These are phyloP conservation scores for Rafetus swinhoei DNA, from an alignment of 2,113 vertebrate species.

Conservation along the genomic window DNA sequence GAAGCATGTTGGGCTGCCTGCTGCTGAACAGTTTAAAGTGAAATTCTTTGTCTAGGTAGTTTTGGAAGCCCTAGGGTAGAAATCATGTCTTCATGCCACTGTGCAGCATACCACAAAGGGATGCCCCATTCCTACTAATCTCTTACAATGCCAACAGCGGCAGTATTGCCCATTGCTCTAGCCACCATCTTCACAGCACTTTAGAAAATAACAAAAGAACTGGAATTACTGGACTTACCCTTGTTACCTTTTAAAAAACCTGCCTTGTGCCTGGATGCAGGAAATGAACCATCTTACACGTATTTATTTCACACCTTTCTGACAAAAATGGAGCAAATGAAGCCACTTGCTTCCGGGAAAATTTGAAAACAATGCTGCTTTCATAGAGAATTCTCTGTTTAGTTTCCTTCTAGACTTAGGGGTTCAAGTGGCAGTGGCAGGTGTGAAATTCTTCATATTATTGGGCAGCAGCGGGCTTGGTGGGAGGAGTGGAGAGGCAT, in stretches of 20 bases:
- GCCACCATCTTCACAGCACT: neutral
- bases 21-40: neutral
- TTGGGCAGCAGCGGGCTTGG: too few relatives aligned
- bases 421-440: neutral
- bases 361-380: too few relatives aligned
- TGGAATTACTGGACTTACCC: neutral
- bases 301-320: neutral
- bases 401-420: too few relatives aligned
- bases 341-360: neutral
- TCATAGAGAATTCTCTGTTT: too few relatives aligned
- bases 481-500: neutral
- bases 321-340: neutral
- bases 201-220: neutral
- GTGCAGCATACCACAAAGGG: neutral
- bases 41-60: neutral
- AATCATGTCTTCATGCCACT: neutral
- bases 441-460: neutral
- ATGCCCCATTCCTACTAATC: neutral
- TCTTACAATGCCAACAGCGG: neutral
- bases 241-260: neutral
- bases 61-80: neutral
- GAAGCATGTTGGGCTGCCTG: neutral
- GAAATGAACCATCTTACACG: neutral
- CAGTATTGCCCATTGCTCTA: neutral
- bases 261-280: neutral